Base-by-base conservation (phyloP, 2,113 vertebrate species). In the Fregata magnificens region DNA sequence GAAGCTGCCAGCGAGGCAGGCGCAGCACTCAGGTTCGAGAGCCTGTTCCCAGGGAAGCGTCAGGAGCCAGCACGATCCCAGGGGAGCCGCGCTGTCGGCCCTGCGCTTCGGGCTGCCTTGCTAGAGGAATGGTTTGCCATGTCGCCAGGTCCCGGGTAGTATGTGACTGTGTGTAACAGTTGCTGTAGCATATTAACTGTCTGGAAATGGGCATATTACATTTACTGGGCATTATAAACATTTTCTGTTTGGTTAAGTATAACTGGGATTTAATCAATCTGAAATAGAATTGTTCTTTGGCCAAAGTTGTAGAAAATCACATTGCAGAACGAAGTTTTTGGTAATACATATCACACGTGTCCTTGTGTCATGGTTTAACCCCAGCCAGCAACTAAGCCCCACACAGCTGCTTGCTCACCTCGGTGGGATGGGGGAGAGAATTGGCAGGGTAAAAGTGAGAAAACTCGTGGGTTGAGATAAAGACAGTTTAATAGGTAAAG, bases 21-120 rank as follows among this genome's bases (percentile, higher is more conserved):
- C 1, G 3, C 50, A 4, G 78, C 3, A 6, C 49, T 53, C 25
- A 2, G 38, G 19, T 55, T 7, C 5, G 5, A 52, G 17, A 5
- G 8, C 31, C 47, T 7, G 17, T 52, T 79, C 77, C 61, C 1
- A 0, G n/a, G 73, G 17, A n/a, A 14, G 29, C 9, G 6, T 5
- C 4, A 5, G 56, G 44, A 58, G 53, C 24, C 13, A 3, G 40
- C n/a, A 31, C 3, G 5, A 8, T 58, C 34, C 56, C 26, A 12
- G 44, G 44, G 42, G 56, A 59, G 44, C 42, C 10, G 3, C 0
- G 14, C 55, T 2, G 1, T 32, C 10, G 2, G 45, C 32, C 25
- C 32, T 5, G 0, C 4, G 13, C 45, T n/a, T 1, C 5, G 58
- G 58, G n/a, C 61, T 5, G 18, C 49, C 28, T 31, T 8, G 78